Conservation (phyloP, 2,797 vertebrate species). For the Pipistrellus nathusii region DNA sequence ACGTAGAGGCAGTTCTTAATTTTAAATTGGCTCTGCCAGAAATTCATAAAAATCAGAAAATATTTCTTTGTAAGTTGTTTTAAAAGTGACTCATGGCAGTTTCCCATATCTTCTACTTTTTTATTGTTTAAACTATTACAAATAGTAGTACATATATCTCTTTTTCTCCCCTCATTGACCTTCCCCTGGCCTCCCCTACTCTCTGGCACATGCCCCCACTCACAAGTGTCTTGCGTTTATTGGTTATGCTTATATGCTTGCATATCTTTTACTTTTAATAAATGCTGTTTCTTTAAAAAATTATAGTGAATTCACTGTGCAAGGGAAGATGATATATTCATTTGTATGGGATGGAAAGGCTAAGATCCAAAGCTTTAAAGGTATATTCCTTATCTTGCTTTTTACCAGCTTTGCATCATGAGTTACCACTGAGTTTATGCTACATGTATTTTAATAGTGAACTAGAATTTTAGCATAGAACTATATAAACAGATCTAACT, state of each 20-base stretch:
- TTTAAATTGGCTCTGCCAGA: background rate
- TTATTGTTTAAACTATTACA: no score
- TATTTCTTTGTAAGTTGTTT: background rate
- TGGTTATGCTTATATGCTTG: no score
- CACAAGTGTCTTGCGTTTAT: no score
- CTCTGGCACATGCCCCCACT: no score
- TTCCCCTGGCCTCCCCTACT: no score
- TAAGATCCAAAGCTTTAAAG: background rate
- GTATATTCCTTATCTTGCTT: background rate
- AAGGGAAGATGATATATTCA: background rate
- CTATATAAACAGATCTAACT: background rate
- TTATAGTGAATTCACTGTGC: background rate
- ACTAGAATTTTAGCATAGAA: background rate
- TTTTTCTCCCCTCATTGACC: background rate
- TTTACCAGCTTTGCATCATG: background rate
- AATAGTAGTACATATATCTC: background rate
- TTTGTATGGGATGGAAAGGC: background rate
- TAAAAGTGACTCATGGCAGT: background rate
- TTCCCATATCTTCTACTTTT: background rate
- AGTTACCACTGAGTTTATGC: background rate
- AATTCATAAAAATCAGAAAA: background rate
- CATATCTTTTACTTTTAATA: slow-evolving; percentile 6
- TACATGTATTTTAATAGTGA: background rate
- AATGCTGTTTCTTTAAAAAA: background rate
- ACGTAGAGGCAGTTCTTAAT: background rate